These are phyloP conservation scores for Pterocles orientalis DNA, from an alignment of 2,113 vertebrate genomes.

Conservation along the genomic window DNA sequence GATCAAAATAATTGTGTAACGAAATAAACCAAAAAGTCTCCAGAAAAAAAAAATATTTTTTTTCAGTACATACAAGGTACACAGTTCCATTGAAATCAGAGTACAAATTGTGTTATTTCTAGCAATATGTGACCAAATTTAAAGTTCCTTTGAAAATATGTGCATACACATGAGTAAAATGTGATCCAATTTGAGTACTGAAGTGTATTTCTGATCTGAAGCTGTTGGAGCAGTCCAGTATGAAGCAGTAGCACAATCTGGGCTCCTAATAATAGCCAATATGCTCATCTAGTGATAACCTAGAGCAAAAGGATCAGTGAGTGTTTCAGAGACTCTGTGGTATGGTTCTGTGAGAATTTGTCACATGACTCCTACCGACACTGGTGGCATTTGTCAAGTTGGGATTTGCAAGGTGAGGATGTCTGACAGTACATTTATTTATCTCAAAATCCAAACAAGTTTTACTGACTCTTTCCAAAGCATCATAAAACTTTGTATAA, in stretches of 20 bases:
- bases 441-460: background rate
- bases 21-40: background rate
- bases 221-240: background rate
- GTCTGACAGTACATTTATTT: background rate
- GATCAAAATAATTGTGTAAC: background rate
- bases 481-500: background rate
- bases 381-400: background rate
- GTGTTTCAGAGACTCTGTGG: background rate
- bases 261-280: background rate
- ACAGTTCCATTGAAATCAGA: background rate
- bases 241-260: background rate
- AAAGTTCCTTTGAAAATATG: background rate
- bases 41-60: background rate
- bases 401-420: background rate
- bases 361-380: background rate
- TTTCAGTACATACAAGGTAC: background rate
- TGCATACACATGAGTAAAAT: background rate
- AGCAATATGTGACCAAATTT: background rate
- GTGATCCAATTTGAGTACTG: background rate
- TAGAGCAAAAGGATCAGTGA: background rate
- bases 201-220: background rate
- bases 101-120: background rate
- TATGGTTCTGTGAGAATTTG: background rate
- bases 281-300: background rate
- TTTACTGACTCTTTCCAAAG: background rate